phyloP scores from a whole-genome alignment of 2,113 vertebrate genomes.

The Zosterops pallidus region DNA sequence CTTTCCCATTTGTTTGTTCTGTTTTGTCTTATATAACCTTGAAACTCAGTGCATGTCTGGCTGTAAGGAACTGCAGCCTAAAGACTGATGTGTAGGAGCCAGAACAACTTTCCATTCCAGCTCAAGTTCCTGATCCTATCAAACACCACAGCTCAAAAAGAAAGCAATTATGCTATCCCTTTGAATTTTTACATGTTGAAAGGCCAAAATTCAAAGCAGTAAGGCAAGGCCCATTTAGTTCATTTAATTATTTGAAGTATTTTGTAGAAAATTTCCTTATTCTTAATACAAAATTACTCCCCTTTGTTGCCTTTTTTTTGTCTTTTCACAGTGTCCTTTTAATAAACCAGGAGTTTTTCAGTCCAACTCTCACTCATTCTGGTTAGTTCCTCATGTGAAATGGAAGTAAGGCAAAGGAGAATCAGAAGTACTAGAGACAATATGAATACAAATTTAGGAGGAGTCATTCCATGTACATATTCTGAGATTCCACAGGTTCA shows the following conservation, averaged over 20 bases:
- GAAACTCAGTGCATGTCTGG: not conserved
- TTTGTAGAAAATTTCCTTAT: not conserved
- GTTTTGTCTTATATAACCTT: not conserved
- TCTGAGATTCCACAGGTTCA: not conserved
- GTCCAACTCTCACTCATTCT: not conserved
- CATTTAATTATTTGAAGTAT: not conserved
- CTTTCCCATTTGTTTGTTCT: not conserved
- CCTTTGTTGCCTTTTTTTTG: not conserved
- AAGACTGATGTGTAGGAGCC: not conserved
- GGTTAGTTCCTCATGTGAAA: not conserved
- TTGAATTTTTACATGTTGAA: not conserved
- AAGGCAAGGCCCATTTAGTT: not conserved
- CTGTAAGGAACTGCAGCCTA: not conserved
- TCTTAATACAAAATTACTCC: not conserved
- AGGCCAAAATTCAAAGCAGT: not conserved
- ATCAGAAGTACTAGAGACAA: not conserved
- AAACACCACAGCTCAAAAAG: not conserved
- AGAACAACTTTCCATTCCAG: not conserved
- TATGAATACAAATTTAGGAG: not conserved
- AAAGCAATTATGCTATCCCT: not conserved
- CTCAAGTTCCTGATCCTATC: not conserved
- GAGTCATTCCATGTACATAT: not conserved
- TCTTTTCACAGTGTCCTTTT: not conserved
- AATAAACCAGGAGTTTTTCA: not conserved
- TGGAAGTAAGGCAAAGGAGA: not conserved